Conservation (phyloP, 2,888 invertebrate genomes). For the Aphrophora alni region DNA sequence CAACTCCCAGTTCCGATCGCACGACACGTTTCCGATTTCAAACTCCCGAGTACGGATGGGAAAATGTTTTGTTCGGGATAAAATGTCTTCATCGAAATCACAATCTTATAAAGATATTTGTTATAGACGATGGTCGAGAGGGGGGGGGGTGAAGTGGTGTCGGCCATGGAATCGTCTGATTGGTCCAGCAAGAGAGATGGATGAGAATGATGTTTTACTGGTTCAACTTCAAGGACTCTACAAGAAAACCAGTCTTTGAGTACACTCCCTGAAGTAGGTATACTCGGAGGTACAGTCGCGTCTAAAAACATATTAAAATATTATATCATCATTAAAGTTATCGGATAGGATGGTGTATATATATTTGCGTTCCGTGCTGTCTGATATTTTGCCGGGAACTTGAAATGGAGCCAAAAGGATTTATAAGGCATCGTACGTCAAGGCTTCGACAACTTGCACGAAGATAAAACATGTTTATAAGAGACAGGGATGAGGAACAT, state of each 20-base stretch:
- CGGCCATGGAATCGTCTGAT: constrained; percentile 20
- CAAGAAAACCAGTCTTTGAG: constrained; percentile 26
- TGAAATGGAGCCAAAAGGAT: constrained; percentile 1
- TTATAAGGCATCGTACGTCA: background rate
- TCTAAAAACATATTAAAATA: background rate
- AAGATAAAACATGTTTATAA: background rate
- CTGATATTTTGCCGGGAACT: background rate
- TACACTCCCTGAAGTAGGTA: constrained; percentile 32
- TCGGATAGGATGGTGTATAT: background rate
- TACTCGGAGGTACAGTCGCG: background rate
- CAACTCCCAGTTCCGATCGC: too few relatives aligned
- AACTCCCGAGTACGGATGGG: background rate
- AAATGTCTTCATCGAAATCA: constrained; percentile 2
- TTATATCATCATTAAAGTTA: constrained; percentile 2
- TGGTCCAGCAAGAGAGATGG: background rate
- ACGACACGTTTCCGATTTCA: background rate
- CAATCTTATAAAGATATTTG: background rate
- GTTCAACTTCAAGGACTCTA: constrained; percentile 32
- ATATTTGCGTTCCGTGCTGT: background rate
- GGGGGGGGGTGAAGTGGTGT: background rate
- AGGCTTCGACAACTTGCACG: background rate
- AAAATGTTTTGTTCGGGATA: background rate
- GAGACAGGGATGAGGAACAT: background rate
- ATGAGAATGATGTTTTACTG: constrained; percentile 38
- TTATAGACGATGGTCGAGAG: constrained; percentile 4